Base-by-base conservation (phyloP, 1,140 invertebrate genomes). In the Orius laevigatus region DNA sequence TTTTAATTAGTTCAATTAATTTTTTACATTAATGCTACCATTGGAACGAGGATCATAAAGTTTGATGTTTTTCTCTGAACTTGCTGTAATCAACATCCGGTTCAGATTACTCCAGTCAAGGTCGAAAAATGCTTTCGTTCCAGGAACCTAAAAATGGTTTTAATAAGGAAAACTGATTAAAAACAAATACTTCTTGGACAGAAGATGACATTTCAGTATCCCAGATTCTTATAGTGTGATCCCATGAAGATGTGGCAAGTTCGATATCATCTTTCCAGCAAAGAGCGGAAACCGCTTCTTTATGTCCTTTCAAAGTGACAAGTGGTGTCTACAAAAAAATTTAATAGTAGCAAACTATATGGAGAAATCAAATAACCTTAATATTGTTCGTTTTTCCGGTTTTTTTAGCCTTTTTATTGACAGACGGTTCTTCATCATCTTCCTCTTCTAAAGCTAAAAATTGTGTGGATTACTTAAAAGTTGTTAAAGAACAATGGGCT, bases 141-240 rank as follows among this genome's bases (percentile, higher is more conserved):
- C 88, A 46, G 75, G 71, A 53, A 25, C 25, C 25, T 25, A 25
- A 25, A 25, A 25, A 25, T 25, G 25, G 25, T 25, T 25, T 25
- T 4, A 4, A 25, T 25, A 25, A 25, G 8, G 3, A 3, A 4
- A 25, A 25, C 25, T 25, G 25, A 25, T n/a, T n/a, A 25, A 25
- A 4, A 25, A 25, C 3, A 25, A 4, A 25, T 25, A 89, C 71
- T 63, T 91, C 84, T 35, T 76, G 71, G 60, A 84, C 86, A 6
- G 88, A 75, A 10, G 79, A 83, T 49, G 79, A 81, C 25, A 85
- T 63, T 63, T 91, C 79, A 16, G 86, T 69, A 67, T 98, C 93
- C 95, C 95, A 99, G 3, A 94, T 58, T 63, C 85, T 82, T 8
- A 98, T 67, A 1, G 91, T 89, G 59, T 98, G 92, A 70, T 99